Percentiles rank a stretch among this genome's conserved stretches.
phyloP scores from a whole-genome alignment of 2,888 invertebrate species.

The Drosophila acutilabella region DNA sequence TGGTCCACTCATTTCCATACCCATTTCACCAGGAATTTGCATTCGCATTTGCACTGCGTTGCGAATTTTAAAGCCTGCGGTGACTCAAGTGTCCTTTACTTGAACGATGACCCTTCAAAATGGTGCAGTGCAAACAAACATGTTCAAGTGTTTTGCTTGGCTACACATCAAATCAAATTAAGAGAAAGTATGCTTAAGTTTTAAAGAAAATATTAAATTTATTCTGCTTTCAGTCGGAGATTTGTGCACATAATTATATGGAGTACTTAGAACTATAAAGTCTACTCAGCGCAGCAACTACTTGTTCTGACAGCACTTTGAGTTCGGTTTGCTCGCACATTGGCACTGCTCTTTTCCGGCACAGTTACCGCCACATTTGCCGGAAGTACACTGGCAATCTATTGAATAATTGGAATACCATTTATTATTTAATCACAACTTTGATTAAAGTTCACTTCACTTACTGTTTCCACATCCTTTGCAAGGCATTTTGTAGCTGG shows the following conservation, averaged over 20 bases:
- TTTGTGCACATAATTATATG: conserved; percentile 5
- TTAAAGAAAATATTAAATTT: conserved; percentile 17
- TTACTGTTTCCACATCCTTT: conserved; percentile 77
- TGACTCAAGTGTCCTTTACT: conserved; percentile 54
- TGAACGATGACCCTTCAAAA: conserved; percentile 59
- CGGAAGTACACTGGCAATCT: conserved; percentile 79
- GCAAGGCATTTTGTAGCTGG: conserved; percentile 70
- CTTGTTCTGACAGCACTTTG: conserved; percentile 65
- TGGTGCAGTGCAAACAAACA: conserved; percentile 37
- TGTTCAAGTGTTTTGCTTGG: conserved; percentile 37
- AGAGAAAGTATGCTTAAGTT: not conserved
- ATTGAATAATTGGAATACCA: not conserved
- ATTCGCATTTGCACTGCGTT: conserved; percentile 33
- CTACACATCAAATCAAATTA: conserved; percentile 43
- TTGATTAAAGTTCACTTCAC: conserved; percentile 26
- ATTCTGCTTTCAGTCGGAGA: conserved; percentile 38
- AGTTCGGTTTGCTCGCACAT: conserved; percentile 66
- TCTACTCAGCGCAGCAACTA: conserved; percentile 20
- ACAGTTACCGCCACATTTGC: conserved; percentile 76
- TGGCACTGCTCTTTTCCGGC: conserved; percentile 76
- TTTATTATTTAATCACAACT: conserved; percentile 11
- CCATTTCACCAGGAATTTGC: no score
- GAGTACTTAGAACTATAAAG: not conserved
- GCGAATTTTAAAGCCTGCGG: conserved; percentile 60
- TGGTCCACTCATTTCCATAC: conserved; percentile 33